Evolutionary conservation across 2,113 vertebrate species (phyloP).

Genomic region (Myotis lucifugus): DNA sequence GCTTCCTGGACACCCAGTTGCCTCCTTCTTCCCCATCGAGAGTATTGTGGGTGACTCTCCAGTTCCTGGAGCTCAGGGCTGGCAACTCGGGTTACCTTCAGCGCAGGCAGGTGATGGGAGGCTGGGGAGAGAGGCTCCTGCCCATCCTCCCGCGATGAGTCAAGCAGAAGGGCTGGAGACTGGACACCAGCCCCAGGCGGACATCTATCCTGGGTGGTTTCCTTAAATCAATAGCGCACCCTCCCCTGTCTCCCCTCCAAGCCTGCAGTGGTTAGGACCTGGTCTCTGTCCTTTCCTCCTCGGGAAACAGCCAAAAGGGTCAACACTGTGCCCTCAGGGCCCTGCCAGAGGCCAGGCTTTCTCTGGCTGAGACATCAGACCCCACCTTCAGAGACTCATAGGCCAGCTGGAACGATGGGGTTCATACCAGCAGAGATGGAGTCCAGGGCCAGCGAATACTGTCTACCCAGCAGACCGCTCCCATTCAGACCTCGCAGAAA

Average conservation of each 20-base stretch:
- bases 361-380: neutral
- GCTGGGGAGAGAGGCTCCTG: neutral
- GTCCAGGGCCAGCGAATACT: neutral
- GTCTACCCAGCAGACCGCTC: neutral
- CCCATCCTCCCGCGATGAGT: neutral
- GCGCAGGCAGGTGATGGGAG: neutral
- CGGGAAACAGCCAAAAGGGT: neutral
- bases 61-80: neutral
- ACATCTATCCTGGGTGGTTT: neutral
- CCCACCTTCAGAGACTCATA: neutral
- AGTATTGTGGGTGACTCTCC: neutral
- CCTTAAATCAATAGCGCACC: neutral
- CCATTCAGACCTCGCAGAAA: neutral
- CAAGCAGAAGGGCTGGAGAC: neutral
- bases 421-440: neutral
- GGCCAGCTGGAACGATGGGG: neutral
- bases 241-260: neutral
- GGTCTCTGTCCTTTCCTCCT: neutral
- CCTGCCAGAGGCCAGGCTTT: neutral
- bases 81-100: neutral
- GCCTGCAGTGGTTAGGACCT: neutral
- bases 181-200: neutral
- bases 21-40: neutral
- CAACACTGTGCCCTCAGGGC: neutral
- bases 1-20: neutral